These are phyloP conservation scores for Phrixothrix hirtus DNA, from an alignment of 2,888 invertebrate genomes.

Conservation along the genomic window DNA sequence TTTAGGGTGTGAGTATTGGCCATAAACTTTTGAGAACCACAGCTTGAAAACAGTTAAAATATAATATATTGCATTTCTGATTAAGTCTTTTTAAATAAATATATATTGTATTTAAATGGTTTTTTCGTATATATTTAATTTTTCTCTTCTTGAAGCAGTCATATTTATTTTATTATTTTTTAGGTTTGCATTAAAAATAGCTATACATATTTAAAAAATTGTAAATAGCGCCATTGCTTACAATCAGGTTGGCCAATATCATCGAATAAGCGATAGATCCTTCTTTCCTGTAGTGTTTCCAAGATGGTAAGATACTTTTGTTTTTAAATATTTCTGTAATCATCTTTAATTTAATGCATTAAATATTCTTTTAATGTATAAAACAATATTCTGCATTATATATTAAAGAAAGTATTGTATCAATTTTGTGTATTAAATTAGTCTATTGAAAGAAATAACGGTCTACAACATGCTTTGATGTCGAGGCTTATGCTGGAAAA, in stretches of 20 bases:
- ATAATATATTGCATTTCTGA: too few species aligned
- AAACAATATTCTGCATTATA: too few species aligned
- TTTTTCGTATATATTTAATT: neutral
- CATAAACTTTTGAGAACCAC: too few species aligned
- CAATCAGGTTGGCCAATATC: neutral
- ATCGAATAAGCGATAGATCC: constrained; percentile 2
- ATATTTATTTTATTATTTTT: constrained; percentile 2
- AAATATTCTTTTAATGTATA: neutral
- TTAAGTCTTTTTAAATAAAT: too few species aligned
- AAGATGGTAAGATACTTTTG: constrained; percentile 41
- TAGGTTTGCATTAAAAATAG: too few species aligned
- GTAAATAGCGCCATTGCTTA: neutral
- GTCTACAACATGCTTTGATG: too few species aligned
- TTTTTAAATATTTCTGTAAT: constrained; percentile 26
- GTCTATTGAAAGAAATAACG: too few species aligned
- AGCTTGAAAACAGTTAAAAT: too few species aligned
- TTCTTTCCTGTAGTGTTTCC: constrained; percentile 27
- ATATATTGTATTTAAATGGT: neutral
- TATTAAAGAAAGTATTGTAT: too few species aligned
- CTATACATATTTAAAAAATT: neutral
- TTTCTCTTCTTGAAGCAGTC: neutral
- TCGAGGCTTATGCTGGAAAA: too few species aligned
- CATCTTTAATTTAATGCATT: constrained; percentile 17
- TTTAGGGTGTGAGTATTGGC: too few species aligned
- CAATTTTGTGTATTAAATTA: too few species aligned